Evolutionary conservation across 2,113 vertebrate genomes (phyloP), one percentile per base, ranked within the genome.

Genomic region (Sebastes fasciatus): DNA sequence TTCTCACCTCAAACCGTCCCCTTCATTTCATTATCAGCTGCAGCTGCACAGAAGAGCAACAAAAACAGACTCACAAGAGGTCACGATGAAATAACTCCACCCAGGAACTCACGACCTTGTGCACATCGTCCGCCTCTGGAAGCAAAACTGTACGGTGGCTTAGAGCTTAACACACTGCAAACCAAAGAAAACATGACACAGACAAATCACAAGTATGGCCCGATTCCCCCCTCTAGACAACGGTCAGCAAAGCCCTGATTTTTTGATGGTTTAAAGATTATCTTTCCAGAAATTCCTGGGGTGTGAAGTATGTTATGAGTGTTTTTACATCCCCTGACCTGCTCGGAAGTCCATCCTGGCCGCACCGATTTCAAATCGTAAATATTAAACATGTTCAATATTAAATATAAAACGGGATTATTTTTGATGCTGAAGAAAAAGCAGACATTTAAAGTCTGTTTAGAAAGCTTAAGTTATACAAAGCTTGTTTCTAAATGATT

Each of bases 1-100:
- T 60, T 84, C 51, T 52, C 55, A 54, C 58, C 65, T 74, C 43
- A 21, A 67, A 64, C 61, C 42, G 52, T 66, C 19, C n/a, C 9
- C 9, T 34, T 8, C 23, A 21, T 52, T 77, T 72, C 42, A 67
- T 72, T 60, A 17, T 78, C 14, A 16, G 4, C 75, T 8, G 5
- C 62, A 72, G 74, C 52, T n/a, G 19, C 60, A 55, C 72, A 40
- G 55, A 54, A 48, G 34, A n/a, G 34, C 11, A 51, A 76, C 51
- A 75, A 46, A 57, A 74, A 72, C 57, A 40, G 48, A 21, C 64
- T 23, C 54, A 48, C 34, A 57, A 54, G 4, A 54, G 48, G 23
- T 71, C 16, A 34, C 1, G 34, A 55, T 57, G 42, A 68, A 81
- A 71, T 21, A 3, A 40, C n/a, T 60, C 57, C 45, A 64, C 51